Conservation (phyloP, 30 jellyfish, hydroid and myxozoan genomes). For the Pelagia noctiluca region DNA sequence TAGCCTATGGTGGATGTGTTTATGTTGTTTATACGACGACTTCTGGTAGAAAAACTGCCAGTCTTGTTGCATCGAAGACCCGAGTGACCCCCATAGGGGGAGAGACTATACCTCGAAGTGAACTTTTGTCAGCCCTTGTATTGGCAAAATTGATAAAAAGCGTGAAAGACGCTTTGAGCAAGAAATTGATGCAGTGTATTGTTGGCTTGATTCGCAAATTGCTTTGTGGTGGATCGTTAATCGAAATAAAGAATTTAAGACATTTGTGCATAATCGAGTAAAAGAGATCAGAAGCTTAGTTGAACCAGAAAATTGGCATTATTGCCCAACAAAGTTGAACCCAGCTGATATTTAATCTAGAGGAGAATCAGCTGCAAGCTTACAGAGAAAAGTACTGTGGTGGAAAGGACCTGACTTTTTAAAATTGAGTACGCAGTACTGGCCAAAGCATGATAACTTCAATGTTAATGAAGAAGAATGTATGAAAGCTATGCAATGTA, state of each 20-base stretch:
- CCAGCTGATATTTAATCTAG: slow-evolving; percentile 51
- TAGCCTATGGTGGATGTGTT: slow-evolving; percentile 12
- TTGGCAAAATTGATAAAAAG: slow-evolving; percentile 5
- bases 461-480: no score
- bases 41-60: not conserved
- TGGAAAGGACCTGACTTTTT: slow-evolving; percentile 65
- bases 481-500: no score
- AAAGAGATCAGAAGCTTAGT: slow-evolving; percentile 44
- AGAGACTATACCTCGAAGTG: slow-evolving; percentile 54
- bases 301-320: slow-evolving; percentile 59
- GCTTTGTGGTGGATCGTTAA: slow-evolving; percentile 69
- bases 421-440: slow-evolving; percentile 8
- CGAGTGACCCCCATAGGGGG: slow-evolving; percentile 63
- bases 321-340: slow-evolving; percentile 36
- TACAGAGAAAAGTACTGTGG: slow-evolving; percentile 22
- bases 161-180: slow-evolving; percentile 39
- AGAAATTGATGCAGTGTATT: slow-evolving; percentile 10
- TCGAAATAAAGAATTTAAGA: slow-evolving; percentile 34
- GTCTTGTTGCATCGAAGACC: slow-evolving; percentile 33
- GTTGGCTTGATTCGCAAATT: slow-evolving; percentile 63
- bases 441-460: slow-evolving; percentile 36
- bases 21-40: not conserved
- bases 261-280: slow-evolving; percentile 66
- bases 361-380: slow-evolving; percentile 28
- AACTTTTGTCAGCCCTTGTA: slow-evolving; percentile 53